These are phyloP conservation scores for Julus scandinavius DNA, from an alignment of 2,888 invertebrate genomes.

Conservation along the genomic window DNA sequence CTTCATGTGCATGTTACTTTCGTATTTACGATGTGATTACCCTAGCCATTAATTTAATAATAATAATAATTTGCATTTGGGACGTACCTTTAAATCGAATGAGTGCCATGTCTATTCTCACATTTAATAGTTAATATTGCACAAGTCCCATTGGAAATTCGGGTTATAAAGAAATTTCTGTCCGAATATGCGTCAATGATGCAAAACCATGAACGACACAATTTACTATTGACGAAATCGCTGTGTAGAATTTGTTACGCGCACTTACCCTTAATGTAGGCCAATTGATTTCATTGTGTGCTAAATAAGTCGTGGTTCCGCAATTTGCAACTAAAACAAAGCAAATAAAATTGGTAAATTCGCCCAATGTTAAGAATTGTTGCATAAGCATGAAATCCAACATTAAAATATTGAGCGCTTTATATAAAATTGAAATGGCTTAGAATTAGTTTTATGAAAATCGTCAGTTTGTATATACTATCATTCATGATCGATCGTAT, in stretches of 20 bases:
- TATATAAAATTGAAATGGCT: too few relatives aligned
- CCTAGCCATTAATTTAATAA: background rate
- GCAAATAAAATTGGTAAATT: background rate
- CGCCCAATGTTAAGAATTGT: background rate
- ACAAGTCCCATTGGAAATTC: background rate
- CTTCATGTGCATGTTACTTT: background rate
- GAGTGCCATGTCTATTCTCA: background rate
- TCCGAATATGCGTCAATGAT: background rate
- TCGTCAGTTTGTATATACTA: too few relatives aligned
- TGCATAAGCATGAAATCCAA: slow-evolving; percentile 25
- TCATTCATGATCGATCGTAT: too few relatives aligned
- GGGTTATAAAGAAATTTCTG: background rate
- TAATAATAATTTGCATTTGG: background rate
- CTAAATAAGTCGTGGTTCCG: slow-evolving; percentile 33
- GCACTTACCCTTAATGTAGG: background rate
- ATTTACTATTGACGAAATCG: background rate
- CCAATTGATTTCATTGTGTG: background rate
- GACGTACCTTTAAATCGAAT: background rate
- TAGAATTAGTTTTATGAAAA: too few relatives aligned
- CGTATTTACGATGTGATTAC: background rate
- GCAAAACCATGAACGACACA: background rate
- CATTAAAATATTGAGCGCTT: background rate
- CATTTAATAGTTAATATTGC: background rate
- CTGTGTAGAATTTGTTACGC: background rate
- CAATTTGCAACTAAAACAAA: background rate